phyloP scores from a whole-genome alignment of 37 sponge, comb jelly and placozoan species.

The Hexactinellida sp. region DNA sequence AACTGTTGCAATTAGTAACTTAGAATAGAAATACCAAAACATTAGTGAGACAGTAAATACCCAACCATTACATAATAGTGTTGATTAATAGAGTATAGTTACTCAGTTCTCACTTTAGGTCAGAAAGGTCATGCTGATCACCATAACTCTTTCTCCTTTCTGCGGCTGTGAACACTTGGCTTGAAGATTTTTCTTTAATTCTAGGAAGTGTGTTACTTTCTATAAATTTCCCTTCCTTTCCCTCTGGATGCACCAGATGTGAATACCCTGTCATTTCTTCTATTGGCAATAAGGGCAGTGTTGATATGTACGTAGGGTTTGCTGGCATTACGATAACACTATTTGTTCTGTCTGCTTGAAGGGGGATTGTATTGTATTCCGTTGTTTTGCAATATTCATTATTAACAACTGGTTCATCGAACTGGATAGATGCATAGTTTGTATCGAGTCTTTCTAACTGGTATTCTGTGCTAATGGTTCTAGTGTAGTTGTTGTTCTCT shows the following conservation, averaged over 20 bases:
- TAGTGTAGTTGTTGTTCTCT: no score
- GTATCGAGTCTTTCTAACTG: no score
- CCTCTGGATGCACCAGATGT: neutral
- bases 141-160: neutral
- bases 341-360: neutral
- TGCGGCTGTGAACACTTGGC: neutral
- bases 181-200: neutral
- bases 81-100: no score
- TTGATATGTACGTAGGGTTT: neutral
- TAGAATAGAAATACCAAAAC: no score
- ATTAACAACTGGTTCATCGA: no score
- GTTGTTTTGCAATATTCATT: no score
- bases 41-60: no score
- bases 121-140: neutral
- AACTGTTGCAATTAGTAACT: no score
- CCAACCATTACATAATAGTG: no score
- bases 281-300: neutral
- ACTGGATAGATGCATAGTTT: no score
- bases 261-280: neutral
- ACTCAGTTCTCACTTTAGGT: slow-evolving; percentile 10
- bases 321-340: neutral
- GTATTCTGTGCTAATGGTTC: no score
- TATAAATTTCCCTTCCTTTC: neutral
- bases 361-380: neutral
- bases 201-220: neutral